Evolutionary conservation across 2,888 invertebrate genomes (phyloP).

Genomic region (Polyommatus iphigenia): DNA sequence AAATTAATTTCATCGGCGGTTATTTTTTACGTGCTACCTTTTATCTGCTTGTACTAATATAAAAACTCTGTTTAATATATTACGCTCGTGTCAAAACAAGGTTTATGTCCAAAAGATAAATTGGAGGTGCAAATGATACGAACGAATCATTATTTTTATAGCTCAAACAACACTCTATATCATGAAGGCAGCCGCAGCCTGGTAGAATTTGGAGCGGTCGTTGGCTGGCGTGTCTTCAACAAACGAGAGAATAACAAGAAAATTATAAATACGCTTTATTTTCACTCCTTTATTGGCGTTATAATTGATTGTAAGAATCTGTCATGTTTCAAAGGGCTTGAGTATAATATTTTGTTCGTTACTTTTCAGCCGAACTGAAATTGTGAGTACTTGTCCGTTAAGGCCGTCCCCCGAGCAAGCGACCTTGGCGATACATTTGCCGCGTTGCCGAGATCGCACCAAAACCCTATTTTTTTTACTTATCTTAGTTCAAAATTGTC

Average conservation of each 20-base stretch:
- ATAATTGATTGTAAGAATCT: constrained; percentile 1
- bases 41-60: constrained; percentile 9
- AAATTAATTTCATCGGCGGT: background rate
- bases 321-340: background rate
- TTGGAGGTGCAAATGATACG: constrained; percentile 25
- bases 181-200: background rate
- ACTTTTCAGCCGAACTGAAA: background rate
- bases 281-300: background rate
- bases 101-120: constrained; percentile 26
- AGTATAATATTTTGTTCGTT: background rate
- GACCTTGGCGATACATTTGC: too few relatives aligned
- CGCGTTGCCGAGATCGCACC: too few relatives aligned
- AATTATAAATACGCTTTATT: background rate
- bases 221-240: background rate
- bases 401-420: too few relatives aligned
- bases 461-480: too few relatives aligned
- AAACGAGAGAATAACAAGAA: background rate
- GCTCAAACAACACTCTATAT: background rate
- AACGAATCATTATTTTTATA: constrained; percentile 17
- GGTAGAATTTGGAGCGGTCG: constrained; percentile 8
- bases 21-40: background rate
- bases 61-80: constrained; percentile 24
- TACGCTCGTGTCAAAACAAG: constrained; percentile 25
- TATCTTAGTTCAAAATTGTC: too few relatives aligned
- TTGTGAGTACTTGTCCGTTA: background rate